A percentile compares a stretch with the other conserved stretches of the same genome.
These are phyloP conservation scores for Brachionus paranguensis DNA, from an alignment of 1,140 invertebrate species.

Conservation along the genomic window DNA sequence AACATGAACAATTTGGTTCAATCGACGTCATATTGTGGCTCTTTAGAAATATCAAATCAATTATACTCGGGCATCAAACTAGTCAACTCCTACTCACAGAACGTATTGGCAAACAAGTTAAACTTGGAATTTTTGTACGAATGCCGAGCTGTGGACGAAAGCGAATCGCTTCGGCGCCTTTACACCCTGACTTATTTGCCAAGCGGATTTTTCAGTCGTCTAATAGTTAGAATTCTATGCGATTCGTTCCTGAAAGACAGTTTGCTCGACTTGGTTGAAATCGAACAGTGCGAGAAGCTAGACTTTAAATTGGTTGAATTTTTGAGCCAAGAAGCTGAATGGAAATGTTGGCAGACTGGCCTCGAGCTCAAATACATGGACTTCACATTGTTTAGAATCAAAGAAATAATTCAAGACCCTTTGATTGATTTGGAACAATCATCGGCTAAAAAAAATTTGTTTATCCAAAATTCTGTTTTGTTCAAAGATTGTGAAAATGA, in stretches of 20 bases:
- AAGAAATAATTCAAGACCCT: conserved; percentile 67
- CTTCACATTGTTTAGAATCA: conserved; percentile 71
- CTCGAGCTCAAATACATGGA: conserved; percentile 76
- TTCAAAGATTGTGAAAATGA: conserved; percentile 37
- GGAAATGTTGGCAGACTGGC: conserved; percentile 92
- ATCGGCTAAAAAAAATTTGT: conserved; percentile 45
- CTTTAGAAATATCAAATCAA: neutral
- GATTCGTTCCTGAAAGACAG: conserved; percentile 1
- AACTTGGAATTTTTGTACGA: conserved; percentile 32
- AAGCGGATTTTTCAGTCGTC: conserved; percentile 68
- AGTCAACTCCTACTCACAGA: conserved; percentile 5
- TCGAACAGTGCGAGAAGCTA: neutral
- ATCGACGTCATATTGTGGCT: neutral
- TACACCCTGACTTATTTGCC: conserved; percentile 86
- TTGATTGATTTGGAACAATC: conserved; percentile 44
- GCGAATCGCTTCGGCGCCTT: conserved; percentile 51
- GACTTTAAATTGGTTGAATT: conserved; percentile 24
- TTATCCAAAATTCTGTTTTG: neutral
- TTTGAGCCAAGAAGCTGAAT: conserved; percentile 51
- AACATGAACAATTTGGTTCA: conserved; percentile 31
- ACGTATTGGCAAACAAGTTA: neutral
- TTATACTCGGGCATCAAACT: conserved; percentile 16
- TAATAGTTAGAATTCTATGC: conserved; percentile 9
- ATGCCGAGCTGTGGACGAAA: conserved; percentile 43
- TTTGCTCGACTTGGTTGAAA: conserved; percentile 16